These are phyloP conservation scores for Clytia hemisphaerica DNA, from an alignment of 30 jellyfish, hydroid and myxozoan genomes.

Conservation along the genomic window DNA sequence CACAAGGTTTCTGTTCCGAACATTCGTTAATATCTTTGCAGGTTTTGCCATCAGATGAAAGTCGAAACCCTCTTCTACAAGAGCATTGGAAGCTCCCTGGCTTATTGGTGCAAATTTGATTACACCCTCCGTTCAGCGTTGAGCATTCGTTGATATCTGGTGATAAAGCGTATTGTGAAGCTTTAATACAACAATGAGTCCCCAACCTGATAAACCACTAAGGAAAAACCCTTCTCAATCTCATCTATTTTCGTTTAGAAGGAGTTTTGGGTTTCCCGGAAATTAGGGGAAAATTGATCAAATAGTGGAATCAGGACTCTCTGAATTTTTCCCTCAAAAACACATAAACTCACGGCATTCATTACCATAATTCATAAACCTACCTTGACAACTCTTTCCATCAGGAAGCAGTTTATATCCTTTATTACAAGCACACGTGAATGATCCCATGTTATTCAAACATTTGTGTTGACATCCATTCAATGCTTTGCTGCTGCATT, in stretches of 20 bases:
- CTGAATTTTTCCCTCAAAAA: no score
- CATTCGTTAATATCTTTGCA: conserved; percentile 54
- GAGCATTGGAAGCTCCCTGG: conserved; percentile 61
- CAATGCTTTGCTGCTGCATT: conserved; percentile 36
- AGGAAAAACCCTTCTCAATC: no score
- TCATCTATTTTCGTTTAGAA: no score
- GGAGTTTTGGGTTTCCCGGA: no score
- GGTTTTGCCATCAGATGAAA: background rate
- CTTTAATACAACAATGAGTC: no score
- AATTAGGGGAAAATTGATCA: no score
- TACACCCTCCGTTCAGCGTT: conserved; percentile 33
- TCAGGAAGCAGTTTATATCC: conserved; percentile 52
- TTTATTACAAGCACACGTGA: conserved; percentile 40
- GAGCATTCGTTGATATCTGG: conserved; percentile 52
- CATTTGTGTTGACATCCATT: conserved; percentile 58
- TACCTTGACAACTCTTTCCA: conserved; percentile 49
- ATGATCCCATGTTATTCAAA: conserved; percentile 42
- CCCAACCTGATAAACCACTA: no score
- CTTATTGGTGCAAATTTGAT: conserved; percentile 43
- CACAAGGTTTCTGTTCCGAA: conserved; percentile 41
- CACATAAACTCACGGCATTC: no score
- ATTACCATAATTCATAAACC: background rate
- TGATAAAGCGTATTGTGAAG: background rate
- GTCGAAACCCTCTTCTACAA: conserved; percentile 57
- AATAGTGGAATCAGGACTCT: no score